A percentile compares a stretch with the other conserved stretches of the same genome.
These are phyloP conservation scores for Narcine bancroftii DNA, from an alignment of 2,113 vertebrate genomes.

Conservation along the genomic window DNA sequence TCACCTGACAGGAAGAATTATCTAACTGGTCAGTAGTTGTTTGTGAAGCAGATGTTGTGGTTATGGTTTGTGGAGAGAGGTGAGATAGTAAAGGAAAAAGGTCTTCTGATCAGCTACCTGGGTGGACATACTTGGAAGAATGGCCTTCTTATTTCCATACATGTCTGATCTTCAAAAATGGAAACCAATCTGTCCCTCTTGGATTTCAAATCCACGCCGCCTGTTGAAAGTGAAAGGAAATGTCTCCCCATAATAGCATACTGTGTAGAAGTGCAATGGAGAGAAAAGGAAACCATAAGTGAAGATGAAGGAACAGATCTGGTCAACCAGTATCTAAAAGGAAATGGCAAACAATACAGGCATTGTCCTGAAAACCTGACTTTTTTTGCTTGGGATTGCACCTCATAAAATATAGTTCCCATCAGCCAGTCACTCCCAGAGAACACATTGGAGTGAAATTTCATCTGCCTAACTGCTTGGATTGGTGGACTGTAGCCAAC, in stretches of 20 bases:
- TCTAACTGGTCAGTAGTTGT: not conserved
- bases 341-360: not conserved
- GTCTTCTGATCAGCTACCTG: no score
- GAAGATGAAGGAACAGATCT: not conserved
- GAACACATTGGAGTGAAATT: not conserved
- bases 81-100: not conserved
- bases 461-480: not conserved
- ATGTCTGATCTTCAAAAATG: no score
- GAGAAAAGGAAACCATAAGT: not conserved
- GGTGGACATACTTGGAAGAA: no score
- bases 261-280: not conserved
- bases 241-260: not conserved
- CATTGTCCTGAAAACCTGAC: not conserved
- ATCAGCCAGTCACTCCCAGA: not conserved
- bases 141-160: no score
- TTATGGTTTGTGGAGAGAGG: not conserved
- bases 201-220: not conserved
- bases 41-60: not conserved
- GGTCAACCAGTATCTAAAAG: not conserved
- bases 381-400: not conserved
- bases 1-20: not conserved
- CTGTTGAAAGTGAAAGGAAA: not conserved
- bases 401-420: not conserved
- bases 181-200: not conserved
- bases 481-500: not conserved